Base-by-base conservation (phyloP, 2,888 invertebrate species). In the Apodemia mormo region DNA sequence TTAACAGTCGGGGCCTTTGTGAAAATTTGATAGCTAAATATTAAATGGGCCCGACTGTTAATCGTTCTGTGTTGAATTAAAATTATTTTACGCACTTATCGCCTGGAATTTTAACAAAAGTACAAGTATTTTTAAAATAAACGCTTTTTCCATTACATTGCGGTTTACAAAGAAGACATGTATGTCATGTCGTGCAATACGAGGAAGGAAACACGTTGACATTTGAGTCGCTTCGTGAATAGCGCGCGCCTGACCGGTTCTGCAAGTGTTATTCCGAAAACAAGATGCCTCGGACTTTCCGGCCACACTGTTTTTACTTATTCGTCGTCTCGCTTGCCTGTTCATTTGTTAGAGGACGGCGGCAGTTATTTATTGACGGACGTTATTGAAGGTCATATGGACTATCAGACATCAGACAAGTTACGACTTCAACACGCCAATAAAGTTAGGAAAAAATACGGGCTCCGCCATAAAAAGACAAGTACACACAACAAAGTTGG, bases 141-240 rank as follows among this genome's bases (percentile, higher is more conserved):
- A 49, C 49, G 14, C 22, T 2, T 49, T 49, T 66, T 33, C n/a
- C 43, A 52, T 52, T 66, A 9, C 30, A 33, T 33, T 49, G 52
- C 43, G 45, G 22, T 30, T 49, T 49, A 33, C 4, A 29, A 83
- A 85, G 85, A 65, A 61, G 70, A 69, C 56, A 68, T 75, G 75
- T 74, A 70, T 70, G 72, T 76, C 77, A 79, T 75, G 76, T 79
- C 78, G 79, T 80, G 81, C 79, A 78, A 76, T 81, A 85, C 83
- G 81, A 91, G 92, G 92, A 91, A 92, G 91, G 92, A 92, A 92
- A 92, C 91, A 83, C 76, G 89, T 89, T 90, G 90, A 86, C 90
- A 90, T 92, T 92, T 89, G 85, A 83, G 84, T 83, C 82, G 82
- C 81, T 71, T 71, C 78, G 33, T 61, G 61, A 61, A 61, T 37